A percentile compares a stretch with the other conserved stretches of the same genome.
Conservation (phyloP, 1,140 invertebrate species). For the Psix sp. region DNA sequence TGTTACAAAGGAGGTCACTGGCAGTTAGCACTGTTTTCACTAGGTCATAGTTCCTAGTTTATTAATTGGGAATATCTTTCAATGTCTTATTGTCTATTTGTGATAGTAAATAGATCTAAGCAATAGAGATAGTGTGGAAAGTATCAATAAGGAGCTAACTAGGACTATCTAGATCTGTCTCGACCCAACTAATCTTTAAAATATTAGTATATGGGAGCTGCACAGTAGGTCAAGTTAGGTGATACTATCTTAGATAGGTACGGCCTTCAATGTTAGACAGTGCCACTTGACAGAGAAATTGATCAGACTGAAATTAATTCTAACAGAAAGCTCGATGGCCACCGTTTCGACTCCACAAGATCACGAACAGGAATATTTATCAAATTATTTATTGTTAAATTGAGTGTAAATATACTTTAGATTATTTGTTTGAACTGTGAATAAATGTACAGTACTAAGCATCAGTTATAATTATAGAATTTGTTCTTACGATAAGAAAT, state of each 20-base stretch:
- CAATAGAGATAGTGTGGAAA: background rate
- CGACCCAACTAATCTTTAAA: conserved; percentile 29
- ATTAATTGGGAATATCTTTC: conserved; percentile 23
- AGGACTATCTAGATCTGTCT: conserved; percentile 28
- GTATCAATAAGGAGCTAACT: background rate
- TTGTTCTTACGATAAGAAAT: no score
- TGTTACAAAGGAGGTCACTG: conserved; percentile 7
- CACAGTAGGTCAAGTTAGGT: conserved; percentile 31
- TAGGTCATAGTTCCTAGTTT: conserved; percentile 15
- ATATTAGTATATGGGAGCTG: conserved; percentile 21
- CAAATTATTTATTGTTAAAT: no score
- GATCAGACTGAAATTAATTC: conserved; percentile 25
- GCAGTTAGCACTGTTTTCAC: conserved; percentile 12
- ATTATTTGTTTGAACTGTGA: no score
- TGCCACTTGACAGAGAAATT: background rate
- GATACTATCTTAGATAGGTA: conserved; percentile 25
- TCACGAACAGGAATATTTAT: no score
- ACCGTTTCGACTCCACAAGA: no score
- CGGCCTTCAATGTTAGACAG: conserved; percentile 7
- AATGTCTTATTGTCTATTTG: conserved; percentile 23
- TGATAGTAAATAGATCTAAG: conserved; percentile 1
- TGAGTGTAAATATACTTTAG: no score
- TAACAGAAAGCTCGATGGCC: conserved; percentile 1
- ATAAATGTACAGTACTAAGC: no score
- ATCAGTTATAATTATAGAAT: no score